These are phyloP conservation scores for Darevskia mixta DNA, from an alignment of 2,797 vertebrate species.

Conservation along the genomic window DNA sequence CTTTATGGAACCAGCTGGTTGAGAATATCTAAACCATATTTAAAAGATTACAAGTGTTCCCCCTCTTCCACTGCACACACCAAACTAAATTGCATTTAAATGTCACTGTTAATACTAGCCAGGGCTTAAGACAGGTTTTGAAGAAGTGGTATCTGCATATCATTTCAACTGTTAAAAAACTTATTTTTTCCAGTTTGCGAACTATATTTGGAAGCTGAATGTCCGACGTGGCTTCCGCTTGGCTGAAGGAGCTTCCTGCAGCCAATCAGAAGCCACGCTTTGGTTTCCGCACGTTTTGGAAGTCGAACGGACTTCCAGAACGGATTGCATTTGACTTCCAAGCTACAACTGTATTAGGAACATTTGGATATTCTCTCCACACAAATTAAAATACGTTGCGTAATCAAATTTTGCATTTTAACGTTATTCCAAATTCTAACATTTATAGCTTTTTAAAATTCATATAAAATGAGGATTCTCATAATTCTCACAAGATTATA, in stretches of 20 bases:
- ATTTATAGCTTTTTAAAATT: neutral
- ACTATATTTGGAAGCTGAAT: no score
- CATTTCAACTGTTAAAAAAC: neutral
- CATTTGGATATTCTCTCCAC: neutral
- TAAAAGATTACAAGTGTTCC: neutral
- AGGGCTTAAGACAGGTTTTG: neutral
- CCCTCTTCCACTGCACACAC: neutral
- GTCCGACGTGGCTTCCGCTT: no score
- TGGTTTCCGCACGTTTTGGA: no score
- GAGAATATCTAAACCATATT: neutral
- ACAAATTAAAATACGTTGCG: neutral
- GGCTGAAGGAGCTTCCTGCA: no score
- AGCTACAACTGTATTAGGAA: neutral
- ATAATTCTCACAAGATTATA: no score
- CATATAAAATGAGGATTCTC: no score
- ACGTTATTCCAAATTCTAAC: neutral
- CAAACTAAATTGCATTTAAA: neutral
- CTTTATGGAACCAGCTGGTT: neutral
- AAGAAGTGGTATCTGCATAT: neutral
- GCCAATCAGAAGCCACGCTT: no score
- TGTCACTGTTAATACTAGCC: neutral
- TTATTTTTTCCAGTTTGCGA: neutral
- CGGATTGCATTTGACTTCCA: no score
- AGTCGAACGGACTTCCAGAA: no score
- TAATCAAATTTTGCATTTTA: neutral